Conservation (phyloP, 2,113 vertebrate species). For the Petromus typicus region DNA sequence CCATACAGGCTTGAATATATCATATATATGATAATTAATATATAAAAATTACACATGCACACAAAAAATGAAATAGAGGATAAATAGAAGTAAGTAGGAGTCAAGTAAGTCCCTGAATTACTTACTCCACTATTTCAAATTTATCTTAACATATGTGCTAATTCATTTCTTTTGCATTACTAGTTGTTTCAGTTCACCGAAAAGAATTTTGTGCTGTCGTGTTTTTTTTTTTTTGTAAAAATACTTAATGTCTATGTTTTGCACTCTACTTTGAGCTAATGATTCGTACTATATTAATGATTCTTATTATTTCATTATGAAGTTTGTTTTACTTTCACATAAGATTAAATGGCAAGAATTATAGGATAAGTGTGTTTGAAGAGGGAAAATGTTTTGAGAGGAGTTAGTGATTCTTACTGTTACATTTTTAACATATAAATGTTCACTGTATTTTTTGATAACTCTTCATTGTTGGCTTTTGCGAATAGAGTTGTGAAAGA, state of each 20-base stretch:
- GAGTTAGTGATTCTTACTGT: neutral
- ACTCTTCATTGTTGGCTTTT: constrained; percentile 15
- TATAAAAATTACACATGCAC: neutral
- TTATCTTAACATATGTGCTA: neutral
- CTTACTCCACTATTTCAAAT: neutral
- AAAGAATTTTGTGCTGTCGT: neutral
- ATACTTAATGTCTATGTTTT: neutral
- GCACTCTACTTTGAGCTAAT: neutral
- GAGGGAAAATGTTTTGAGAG: neutral
- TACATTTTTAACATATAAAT: neutral
- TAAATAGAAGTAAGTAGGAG: neutral
- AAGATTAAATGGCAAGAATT: neutral
- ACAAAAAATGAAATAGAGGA: neutral
- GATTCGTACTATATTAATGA: neutral
- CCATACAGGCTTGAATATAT: too few relatives aligned
- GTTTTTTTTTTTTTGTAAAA: neutral
- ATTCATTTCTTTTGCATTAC: neutral
- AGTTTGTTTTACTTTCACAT: neutral
- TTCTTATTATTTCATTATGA: neutral
- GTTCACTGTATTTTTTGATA: neutral
- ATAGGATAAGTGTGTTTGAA: neutral
- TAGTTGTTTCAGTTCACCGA: neutral
- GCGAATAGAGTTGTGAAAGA: constrained; percentile 10
- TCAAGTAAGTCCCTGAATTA: neutral
- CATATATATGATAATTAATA: too few relatives aligned